phyloP scores from a whole-genome alignment of 2,113 vertebrate species.

The Malaclemys terrapin region DNA sequence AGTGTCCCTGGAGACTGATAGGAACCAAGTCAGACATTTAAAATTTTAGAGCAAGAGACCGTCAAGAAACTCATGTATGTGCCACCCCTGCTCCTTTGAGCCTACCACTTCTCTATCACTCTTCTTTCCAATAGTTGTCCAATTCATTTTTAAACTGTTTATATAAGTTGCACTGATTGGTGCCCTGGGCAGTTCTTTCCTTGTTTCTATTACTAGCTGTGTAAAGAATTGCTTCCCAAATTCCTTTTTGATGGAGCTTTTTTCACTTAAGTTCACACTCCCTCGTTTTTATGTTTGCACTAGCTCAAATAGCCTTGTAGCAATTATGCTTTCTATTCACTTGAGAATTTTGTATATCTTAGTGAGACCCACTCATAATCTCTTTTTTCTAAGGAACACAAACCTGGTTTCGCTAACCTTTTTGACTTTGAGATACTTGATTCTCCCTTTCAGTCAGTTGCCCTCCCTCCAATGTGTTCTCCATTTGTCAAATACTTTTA shows the following conservation, averaged over 20 bases:
- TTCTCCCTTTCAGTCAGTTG: background rate
- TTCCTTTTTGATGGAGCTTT: background rate
- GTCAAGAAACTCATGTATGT: background rate
- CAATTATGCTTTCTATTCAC: background rate
- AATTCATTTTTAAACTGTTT: background rate
- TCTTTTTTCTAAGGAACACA: background rate
- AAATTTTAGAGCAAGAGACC: background rate
- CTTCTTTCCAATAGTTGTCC: background rate
- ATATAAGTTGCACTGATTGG: background rate
- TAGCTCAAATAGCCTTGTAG: background rate
- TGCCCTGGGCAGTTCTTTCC: background rate
- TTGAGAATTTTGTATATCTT: background rate
- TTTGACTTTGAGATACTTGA: background rate
- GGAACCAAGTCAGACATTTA: background rate
- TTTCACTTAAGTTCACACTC: background rate
- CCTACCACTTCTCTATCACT: background rate
- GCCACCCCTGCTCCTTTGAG: background rate
- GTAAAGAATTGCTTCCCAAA: background rate
- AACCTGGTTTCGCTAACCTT: background rate
- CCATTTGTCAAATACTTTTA: background rate
- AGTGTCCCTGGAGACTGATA: background rate
- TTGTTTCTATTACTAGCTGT: background rate
- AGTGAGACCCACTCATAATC: background rate
- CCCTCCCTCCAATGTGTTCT: background rate
- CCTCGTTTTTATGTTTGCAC: background rate